Evolutionary conservation across 2,113 vertebrate species (phyloP), one percentile per base, ranked within the genome.

Genomic region (Brachypteracias leptosomus): DNA sequence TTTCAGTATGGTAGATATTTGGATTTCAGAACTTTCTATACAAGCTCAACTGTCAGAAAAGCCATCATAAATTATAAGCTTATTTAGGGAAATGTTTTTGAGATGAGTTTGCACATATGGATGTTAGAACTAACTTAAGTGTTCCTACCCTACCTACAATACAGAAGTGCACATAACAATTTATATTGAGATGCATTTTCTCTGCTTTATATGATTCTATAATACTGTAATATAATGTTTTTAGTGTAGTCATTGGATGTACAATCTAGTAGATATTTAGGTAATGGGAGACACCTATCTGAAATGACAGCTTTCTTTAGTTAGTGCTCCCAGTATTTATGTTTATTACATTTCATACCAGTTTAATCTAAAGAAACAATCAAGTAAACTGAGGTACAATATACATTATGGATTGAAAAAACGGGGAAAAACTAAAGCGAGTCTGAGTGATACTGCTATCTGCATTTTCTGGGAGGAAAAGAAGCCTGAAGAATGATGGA

Each of bases 361-460:
- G 25, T 66, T 83, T 63, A 80, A 67, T 36, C 24, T 47, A 55
- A 76, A 86, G 73, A 90, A 84, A 62, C 8, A 68, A 13, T 73
- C 20, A 66, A 85, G 21, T 26, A 89, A 16, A 35, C 1, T 9
- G 13, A 85, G 5, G 5, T 16, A 58, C 15, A 66, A 31, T 42
- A 58, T 36, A 49, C 3, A 11, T 38, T 89, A 19, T 4, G 1
- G 29, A 52, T 83, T 77, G 9, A 86, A 82, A 88, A 65, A 57
- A 2, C 3, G 38, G 2, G 1, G 9, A 44, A 3, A 61, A 63
- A 1, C 0, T 21, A 88, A 40, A 15, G 3, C 3, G 3, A 47
- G 11, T 85, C 28, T 75, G 33, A 83, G 7, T 74, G 49, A 73
- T 74, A 46, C 13, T 58, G n/a, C 21, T 85, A 66, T 52, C 14